Evolutionary conservation across 2,888 invertebrate species (phyloP), one percentile per base, ranked within the genome.

Genomic region (Syrista parreyssii): DNA sequence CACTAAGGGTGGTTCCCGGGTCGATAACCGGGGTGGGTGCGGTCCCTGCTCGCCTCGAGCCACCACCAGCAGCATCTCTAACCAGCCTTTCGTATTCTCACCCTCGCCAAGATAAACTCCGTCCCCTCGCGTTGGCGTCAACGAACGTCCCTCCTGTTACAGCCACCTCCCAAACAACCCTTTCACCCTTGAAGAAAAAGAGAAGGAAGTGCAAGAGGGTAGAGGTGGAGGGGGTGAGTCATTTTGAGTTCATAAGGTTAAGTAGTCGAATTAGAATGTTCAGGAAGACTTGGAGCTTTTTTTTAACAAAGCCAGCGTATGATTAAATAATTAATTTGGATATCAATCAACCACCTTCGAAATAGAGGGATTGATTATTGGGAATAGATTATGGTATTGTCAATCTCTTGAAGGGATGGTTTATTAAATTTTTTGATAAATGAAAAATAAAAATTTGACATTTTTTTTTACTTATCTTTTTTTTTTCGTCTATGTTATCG

Each of bases 11-110:
- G 85, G 85, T 87, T 85, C 83, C 84, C 85, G 85, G 88, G 88
- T 88, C 88, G 88, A 88, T 88, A 88, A 83, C 84, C 87, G 82
- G 88, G 87, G 87, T 89, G 88, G 88, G 89, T 86, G 86, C 89
- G 87, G 88, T 88, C 86, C 86, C 86, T 82, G 79, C 83, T 82
- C 85, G 81, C 83, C 83, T 81, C 82, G 12, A 71, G 15, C 71
- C 83, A 82, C 85, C 83, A 80, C 82, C 79, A 82, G 78, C 82
- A 83, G 84, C 82, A 82, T 81, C 84, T 83, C 84, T 78, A 82
- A 82, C 80, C 84, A 83, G 81, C 82, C 71, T 33, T 33, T 71
- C 71, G 71, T 71, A 55, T 55, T 33, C 71, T 71, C 71, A 33
- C 71, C 33, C 71, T 71, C 32, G n/a, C 31, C 71, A 33, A 30